Conservation (phyloP, 2,888 invertebrate species). For the Harmothoe impar region DNA sequence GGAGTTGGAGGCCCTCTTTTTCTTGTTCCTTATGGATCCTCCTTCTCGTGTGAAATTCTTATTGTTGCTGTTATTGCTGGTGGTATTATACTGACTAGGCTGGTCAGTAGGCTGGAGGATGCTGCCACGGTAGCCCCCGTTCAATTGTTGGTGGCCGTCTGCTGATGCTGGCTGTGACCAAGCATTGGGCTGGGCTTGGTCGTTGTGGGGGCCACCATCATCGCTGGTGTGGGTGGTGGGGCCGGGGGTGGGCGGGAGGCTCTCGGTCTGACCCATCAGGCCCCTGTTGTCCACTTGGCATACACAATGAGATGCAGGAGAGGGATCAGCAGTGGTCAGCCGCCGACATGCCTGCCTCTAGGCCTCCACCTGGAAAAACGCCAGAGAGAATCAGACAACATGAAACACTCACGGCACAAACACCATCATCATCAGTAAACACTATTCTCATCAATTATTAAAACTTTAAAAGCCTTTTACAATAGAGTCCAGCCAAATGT, state of each 20-base stretch:
- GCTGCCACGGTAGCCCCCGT: conserved; percentile 33
- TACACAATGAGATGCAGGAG: conserved; percentile 44
- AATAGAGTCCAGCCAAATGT: no score
- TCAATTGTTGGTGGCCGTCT: background rate
- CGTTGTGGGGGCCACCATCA: background rate
- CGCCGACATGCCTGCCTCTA: conserved; percentile 48
- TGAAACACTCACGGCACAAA: conserved; percentile 32
- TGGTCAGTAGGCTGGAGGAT: background rate
- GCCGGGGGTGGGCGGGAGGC: conserved; percentile 25
- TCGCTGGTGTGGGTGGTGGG: background rate
- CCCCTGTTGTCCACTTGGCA: conserved; percentile 46
- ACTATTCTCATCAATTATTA: background rate
- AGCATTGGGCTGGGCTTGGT: background rate
- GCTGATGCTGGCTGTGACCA: background rate
- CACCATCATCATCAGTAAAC: background rate
- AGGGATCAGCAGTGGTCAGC: conserved; percentile 18
- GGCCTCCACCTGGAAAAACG: conserved; percentile 53
- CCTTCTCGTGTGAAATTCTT: background rate
- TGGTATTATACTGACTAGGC: background rate
- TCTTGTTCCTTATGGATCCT: background rate
- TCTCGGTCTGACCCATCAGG: conserved; percentile 58
- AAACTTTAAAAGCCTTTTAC: background rate
- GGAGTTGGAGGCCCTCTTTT: background rate
- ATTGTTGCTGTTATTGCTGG: background rate
- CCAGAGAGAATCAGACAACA: conserved; percentile 51